Evolutionary conservation across 2,113 vertebrate genomes (phyloP).

Genomic region (Sterna hirundo): DNA sequence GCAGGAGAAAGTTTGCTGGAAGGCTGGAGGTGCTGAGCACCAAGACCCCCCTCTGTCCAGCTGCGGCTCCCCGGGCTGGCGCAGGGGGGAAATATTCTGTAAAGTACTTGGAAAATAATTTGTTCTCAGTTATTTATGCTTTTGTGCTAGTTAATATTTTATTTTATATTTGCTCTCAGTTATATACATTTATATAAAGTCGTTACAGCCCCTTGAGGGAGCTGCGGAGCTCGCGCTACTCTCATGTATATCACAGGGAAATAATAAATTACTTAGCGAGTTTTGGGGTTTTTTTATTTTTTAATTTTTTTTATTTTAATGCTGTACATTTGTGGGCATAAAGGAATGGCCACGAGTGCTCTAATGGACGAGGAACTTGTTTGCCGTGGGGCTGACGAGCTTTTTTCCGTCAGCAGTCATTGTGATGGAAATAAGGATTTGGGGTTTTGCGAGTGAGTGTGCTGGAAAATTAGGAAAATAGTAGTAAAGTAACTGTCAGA

Average conservation of each 20-base stretch:
- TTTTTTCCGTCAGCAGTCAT: neutral
- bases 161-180: neutral
- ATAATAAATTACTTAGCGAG: neutral
- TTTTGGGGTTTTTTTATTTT: neutral
- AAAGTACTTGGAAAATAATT: neutral
- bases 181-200: neutral
- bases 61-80: fast-evolving
- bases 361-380: neutral
- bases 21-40: neutral
- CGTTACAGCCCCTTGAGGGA: conserved; percentile 55
- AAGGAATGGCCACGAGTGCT: neutral
- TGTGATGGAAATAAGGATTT: neutral
- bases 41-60: neutral
- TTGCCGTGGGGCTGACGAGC: neutral
- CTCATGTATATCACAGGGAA: neutral
- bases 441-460: neutral
- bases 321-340: neutral
- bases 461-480: neutral
- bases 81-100: neutral
- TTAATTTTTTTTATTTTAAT: neutral
- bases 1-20: neutral
- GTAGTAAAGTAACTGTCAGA: neutral
- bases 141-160: neutral
- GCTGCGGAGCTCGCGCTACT: neutral
- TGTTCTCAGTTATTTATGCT: neutral